Conservation (phyloP, 2,113 vertebrate species). For the Mus pahari region DNA sequence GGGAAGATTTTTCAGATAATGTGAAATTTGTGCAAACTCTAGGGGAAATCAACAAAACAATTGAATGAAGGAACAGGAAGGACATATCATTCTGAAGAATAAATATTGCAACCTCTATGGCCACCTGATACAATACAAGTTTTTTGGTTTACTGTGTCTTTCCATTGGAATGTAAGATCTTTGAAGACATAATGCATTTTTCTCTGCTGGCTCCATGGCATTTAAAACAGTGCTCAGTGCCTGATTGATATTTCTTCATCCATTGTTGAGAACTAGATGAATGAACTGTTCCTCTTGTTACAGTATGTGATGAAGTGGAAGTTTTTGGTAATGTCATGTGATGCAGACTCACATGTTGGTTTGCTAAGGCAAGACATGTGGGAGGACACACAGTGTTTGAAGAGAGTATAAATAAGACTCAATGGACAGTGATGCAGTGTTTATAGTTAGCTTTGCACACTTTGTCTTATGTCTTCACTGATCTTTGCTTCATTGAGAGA, state of each 20-base stretch:
- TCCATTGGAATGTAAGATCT: neutral
- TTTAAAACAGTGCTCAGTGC: neutral
- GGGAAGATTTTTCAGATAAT: neutral
- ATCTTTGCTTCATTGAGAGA: too few relatives aligned
- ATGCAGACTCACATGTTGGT: too few relatives aligned
- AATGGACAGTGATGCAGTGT: too few relatives aligned
- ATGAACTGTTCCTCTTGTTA: neutral
- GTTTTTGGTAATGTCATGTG: too few relatives aligned
- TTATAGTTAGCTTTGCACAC: too few relatives aligned
- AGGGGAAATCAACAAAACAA: neutral
- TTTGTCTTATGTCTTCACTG: too few relatives aligned
- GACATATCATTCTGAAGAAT: neutral
- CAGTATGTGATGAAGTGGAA: neutral
- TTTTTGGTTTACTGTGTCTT: neutral
- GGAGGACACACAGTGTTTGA: too few relatives aligned
- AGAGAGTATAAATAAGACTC: too few relatives aligned
- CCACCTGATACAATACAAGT: neutral
- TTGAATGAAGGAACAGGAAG: neutral
- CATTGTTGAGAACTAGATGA: neutral
- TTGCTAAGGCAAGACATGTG: too few relatives aligned
- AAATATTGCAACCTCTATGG: neutral
- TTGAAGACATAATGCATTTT: neutral
- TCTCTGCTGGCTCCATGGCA: neutral
- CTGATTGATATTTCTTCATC: neutral
- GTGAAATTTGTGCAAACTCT: neutral